Evolutionary conservation across 1,140 invertebrate genomes (phyloP), one percentile per base, ranked within the genome.

Genomic region (Philotrypesis tridentata): DNA sequence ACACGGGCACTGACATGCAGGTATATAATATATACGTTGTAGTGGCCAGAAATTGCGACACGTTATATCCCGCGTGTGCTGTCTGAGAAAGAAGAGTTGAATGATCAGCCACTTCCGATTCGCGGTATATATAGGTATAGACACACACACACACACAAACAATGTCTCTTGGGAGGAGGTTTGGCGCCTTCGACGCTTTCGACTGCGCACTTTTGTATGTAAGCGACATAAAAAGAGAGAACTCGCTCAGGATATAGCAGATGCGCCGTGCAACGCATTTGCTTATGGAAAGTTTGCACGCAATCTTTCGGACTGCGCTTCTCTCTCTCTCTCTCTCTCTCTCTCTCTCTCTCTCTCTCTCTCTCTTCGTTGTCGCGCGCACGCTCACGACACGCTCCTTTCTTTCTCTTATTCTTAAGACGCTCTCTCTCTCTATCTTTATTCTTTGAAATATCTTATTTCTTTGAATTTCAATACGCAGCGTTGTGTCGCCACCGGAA

Each of bases 31-130:
- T n/a, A n/a, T n/a, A n/a, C n/a, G n/a, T n/a, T n/a, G n/a, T 80
- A 79, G 40, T 29, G 76, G 67, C 23, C 25, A 25, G 9, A 43
- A 31, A 21, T 68, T 79, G 70, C 79, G 79, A 80, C 79, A 73
- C 73, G 14, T 29, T 63, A 65, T 43, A 14, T 23, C 8, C 11
- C 12, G 48, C 17, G 8, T 29, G 8, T 9, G 33, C 9, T 37
- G 3, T 37, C 6, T n/a, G 48, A 55, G 25, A 48, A 65, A 80
- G 71, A 81, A 81, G 80, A 81, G 80, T 81, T 76, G 72, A 81
- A 76, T 40, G 80, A 81, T 70, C 72, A 77, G 73, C 80, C 74
- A 77, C 80, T 82, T 82, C 80, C 80, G 80, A 82, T 72, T 29
- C 25, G 40, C 8, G 3, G 0, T 11, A 29, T 8, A 43, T 43